Evolutionary conservation across 1,140 invertebrate species (phyloP).

Genomic region (Riptortus pedestris): DNA sequence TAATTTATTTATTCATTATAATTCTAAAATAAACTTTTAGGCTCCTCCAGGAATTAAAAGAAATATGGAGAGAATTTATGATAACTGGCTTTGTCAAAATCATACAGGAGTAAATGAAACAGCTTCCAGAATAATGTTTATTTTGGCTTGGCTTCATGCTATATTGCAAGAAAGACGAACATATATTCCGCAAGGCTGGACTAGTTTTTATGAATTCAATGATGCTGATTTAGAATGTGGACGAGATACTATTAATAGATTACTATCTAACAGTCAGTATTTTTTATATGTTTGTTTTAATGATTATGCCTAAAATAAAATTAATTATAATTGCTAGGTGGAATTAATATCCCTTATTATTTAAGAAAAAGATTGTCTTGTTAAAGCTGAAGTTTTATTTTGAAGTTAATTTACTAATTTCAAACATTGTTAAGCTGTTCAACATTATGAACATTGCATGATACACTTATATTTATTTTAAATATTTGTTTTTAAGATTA

Average conservation of each 20-base stretch:
- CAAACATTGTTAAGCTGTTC: no score
- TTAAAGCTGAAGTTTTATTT: background rate
- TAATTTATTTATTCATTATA: no score
- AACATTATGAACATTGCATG: no score
- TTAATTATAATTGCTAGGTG: background rate
- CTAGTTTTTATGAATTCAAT: constrained; percentile 82
- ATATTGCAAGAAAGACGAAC: constrained; percentile 77
- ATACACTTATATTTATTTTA: no score
- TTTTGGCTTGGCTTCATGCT: constrained; percentile 73
- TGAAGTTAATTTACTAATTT: no score
- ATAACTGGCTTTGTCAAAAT: constrained; percentile 45
- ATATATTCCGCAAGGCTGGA: constrained; percentile 80
- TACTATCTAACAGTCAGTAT: constrained; percentile 39
- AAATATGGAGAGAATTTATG: constrained; percentile 49
- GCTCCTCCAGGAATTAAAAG: constrained; percentile 56
- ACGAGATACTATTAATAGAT: constrained; percentile 55
- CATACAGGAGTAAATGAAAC: constrained; percentile 32
- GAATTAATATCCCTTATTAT: background rate
- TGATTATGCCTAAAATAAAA: background rate
- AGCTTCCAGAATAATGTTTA: constrained; percentile 48
- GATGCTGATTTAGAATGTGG: constrained; percentile 72
- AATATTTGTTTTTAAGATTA: no score
- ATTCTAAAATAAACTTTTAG: constrained; percentile 34
- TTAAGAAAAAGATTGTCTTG: background rate
- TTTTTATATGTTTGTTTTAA: background rate